Evolutionary conservation across 2,113 vertebrate species (phyloP).

Genomic region (Elaphurus davidianus): DNA sequence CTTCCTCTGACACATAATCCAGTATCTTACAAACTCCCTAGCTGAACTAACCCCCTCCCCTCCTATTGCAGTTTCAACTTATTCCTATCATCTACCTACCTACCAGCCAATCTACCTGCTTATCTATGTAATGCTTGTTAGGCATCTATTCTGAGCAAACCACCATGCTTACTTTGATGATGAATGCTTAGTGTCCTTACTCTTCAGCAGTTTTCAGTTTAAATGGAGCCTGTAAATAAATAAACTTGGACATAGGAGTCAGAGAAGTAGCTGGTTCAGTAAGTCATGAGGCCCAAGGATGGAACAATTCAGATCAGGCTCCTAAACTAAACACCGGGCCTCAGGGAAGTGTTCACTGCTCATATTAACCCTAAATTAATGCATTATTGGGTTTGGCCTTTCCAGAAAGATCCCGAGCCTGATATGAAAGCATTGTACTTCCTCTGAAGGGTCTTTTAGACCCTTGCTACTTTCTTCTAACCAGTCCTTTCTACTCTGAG

Average conservation of each 20-base stretch:
- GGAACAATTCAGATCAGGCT: not conserved
- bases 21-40: not conserved
- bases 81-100: not conserved
- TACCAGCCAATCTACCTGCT: not conserved
- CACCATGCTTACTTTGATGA: slow-evolving; percentile 12
- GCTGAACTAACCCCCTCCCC: not conserved
- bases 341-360: not conserved
- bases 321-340: not conserved
- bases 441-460: slow-evolving; percentile 37
- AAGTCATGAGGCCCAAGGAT: not conserved
- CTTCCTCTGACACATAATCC: not conserved
- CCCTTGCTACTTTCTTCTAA: slow-evolving; percentile 25
- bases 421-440: not conserved
- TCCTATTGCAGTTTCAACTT: not conserved
- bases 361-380: not conserved
- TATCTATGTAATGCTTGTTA: not conserved
- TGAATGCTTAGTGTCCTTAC: not conserved
- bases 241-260: not conserved
- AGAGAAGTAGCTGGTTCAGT: not conserved
- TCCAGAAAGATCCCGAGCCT: slow-evolving; percentile 4
- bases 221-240: slow-evolving; percentile 18
- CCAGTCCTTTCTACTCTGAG: not conserved
- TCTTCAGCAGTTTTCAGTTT: not conserved
- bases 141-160: not conserved
- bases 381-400: not conserved